phyloP scores from a whole-genome alignment of 2,113 vertebrate species.

The Ellobius talpinus region DNA sequence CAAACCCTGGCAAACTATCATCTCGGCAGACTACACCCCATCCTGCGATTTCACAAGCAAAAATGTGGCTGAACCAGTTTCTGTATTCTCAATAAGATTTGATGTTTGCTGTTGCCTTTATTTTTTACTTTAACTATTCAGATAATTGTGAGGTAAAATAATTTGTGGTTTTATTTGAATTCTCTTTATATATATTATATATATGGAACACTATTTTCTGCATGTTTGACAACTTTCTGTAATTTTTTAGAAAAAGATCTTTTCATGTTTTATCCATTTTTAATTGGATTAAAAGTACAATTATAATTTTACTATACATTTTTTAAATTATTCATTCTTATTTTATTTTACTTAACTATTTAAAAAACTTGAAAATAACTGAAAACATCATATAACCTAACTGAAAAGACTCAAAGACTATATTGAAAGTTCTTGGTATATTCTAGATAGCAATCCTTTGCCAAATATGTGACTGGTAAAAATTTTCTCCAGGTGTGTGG shows the following conservation, averaged over 20 bases:
- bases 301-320: neutral
- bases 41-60: neutral
- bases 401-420: neutral
- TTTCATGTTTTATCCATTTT: neutral
- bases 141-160: neutral
- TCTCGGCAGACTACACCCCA: accelerated
- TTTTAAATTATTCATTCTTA: neutral
- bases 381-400: neutral
- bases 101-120: neutral
- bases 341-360: neutral
- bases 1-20: neutral
- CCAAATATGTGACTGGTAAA: neutral
- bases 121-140: neutral
- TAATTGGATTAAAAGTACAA: no score
- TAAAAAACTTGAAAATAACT: neutral
- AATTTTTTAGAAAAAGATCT: neutral
- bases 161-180: neutral
- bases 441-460: neutral
- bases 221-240: neutral
- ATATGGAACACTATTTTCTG: neutral
- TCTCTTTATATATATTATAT: no score
- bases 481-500: neutral
- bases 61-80: neutral
- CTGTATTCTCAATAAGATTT: neutral
- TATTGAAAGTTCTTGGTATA: neutral